Evolutionary conservation across 2,888 invertebrate species (phyloP), one percentile per base, ranked within the genome.

Genomic region (Cylloceria caligata): DNA sequence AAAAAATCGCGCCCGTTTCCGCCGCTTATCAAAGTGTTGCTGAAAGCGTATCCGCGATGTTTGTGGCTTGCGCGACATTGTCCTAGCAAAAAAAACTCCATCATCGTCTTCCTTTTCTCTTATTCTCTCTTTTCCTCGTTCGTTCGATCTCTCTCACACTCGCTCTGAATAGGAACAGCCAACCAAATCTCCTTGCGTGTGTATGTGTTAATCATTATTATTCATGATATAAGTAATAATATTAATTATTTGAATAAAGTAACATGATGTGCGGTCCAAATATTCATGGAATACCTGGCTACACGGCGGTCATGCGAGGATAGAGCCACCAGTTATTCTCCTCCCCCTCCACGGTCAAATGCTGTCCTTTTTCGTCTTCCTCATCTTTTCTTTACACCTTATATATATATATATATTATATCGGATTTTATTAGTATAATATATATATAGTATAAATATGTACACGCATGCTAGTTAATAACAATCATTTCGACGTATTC

Each of bases 221-320:
- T 90, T 91, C 90, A 90, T 72, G 91, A 90, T 91, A 91, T 88
- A 91, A 90, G 90, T 91, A 91, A 90, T 91, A 90, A 88, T 91
- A 90, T 91, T 90, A 90, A 91, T 82, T 91, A 91, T 90, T 91
- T 88, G 89, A 90, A 91, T 91, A 91, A 92, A 92, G 90, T 91
- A 90, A 91, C 90, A 90, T 89, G 88, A 88, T 88, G 88, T 87
- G 89, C 88, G 83, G 89, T 65, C 71, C 89, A 90, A 91, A 90
- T 91, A 92, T 92, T 93, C 92, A 92, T 90, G 90, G 92, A 92
- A 93, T 92, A 92, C 91, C 86, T 90, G 89, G 81, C 45, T 75
- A 74, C 77, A 78, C 84, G 84, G 84, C 83, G 83, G 82, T 85
- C 80, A 81, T 83, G 85, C 84, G 85, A 84, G 84, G 84, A 85